These are phyloP conservation scores for Rhimphoctona megacephalus DNA, from an alignment of 2,888 invertebrate species.

Conservation along the genomic window DNA sequence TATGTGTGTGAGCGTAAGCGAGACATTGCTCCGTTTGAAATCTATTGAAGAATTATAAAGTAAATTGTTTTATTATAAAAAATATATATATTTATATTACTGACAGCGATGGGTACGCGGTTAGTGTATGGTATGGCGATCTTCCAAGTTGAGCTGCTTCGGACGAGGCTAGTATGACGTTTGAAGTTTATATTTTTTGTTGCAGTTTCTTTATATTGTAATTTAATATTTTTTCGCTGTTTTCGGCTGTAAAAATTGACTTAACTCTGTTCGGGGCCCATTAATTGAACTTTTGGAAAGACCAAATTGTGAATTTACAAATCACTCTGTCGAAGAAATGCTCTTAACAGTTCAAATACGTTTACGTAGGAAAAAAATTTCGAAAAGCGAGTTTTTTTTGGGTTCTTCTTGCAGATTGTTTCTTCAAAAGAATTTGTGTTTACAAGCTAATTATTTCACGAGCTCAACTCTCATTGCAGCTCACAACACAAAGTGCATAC, in stretches of 20 bases:
- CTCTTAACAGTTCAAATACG: neutral
- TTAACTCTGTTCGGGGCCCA: too few species aligned
- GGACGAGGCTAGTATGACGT: too few species aligned
- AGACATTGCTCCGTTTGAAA: neutral
- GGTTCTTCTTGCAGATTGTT: neutral
- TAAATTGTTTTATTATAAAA: neutral
- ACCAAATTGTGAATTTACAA: neutral
- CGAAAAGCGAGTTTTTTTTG: neutral
- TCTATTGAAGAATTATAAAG: neutral
- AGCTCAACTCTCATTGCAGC: neutral
- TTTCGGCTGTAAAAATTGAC: too few species aligned
- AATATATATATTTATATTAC: too few species aligned
- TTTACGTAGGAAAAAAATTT: neutral
- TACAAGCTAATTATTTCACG: neutral
- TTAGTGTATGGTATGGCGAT: too few species aligned
- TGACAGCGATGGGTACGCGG: too few species aligned
- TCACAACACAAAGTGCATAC: constrained; percentile 3
- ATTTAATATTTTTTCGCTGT: too few species aligned
- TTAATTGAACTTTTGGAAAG: too few species aligned
- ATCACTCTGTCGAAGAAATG: neutral
- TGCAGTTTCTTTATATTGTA: neutral
- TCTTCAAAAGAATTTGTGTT: neutral
- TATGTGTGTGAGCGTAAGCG: neutral
- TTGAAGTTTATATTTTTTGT: too few species aligned
- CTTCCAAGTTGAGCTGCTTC: too few species aligned